A percentile compares a stretch with the other conserved stretches of the same genome.
Evolutionary conservation across 2,113 vertebrate genomes (phyloP).

Genomic region (Electrona antarctica): DNA sequence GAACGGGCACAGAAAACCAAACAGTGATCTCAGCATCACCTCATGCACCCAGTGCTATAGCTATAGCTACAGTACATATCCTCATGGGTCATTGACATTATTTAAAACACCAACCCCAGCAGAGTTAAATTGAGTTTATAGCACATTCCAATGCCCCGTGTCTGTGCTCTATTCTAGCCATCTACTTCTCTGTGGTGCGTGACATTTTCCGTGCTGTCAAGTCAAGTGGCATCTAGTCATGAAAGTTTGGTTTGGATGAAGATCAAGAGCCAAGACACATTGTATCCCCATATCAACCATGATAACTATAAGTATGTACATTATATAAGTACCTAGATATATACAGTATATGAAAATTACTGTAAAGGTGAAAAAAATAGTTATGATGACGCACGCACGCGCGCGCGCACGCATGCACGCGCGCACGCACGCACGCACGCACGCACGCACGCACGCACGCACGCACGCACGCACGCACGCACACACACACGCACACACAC

Average conservation of each 20-base stretch:
- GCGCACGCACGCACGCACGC: too few species aligned
- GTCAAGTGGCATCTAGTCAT: conserved; percentile 20
- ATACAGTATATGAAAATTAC: too few species aligned
- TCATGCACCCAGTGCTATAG: conserved; percentile 26
- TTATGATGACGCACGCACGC: too few species aligned
- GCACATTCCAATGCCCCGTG: conserved; percentile 26
- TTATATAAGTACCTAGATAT: too few species aligned
- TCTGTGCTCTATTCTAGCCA: neutral
- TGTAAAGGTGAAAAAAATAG: too few species aligned
- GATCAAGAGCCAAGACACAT: neutral
- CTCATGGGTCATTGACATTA: conserved; percentile 42
- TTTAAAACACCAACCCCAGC: conserved; percentile 23
- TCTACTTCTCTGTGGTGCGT: conserved; percentile 25
- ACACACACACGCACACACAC: too few species aligned
- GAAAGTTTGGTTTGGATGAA: neutral
- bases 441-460: too few species aligned
- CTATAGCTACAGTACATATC: conserved; percentile 47
- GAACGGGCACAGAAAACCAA: conserved; percentile 39
- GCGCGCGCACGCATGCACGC: too few species aligned
- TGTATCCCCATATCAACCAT: too few species aligned
- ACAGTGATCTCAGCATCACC: conserved; percentile 56
- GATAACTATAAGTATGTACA: too few species aligned
- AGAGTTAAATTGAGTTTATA: conserved; percentile 41
- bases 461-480: too few species aligned
- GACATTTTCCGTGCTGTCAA: conserved; percentile 8